Evolutionary conservation across 2,888 invertebrate species (phyloP), one percentile per base, ranked within the genome.

Genomic region (Glaucopsyche alexis): DNA sequence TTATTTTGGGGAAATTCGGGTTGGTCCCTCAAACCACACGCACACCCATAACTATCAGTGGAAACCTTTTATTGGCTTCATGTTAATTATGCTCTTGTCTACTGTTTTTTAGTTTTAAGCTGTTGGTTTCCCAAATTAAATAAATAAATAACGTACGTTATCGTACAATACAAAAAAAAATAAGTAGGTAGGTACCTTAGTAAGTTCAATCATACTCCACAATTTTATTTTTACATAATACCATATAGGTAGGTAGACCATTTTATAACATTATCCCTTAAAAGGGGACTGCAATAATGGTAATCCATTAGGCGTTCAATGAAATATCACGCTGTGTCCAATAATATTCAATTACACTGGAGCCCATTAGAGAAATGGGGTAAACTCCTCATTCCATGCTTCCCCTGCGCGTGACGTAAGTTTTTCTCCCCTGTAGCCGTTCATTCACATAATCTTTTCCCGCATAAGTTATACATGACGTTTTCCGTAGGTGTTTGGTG

Each of bases 251-350:
- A 19, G 55, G 55, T 29, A 4, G 29, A 4, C 29, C 29, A 60
- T 38, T 60, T 60, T 38, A 38, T 60, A 60, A 49, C 47, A 67
- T 16, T 19, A 14, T n/a, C 49, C 69, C 69, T 13, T 69, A 47
- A 49, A 69, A 69, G 29, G 69, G 67, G 47, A 47, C 47, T 49
- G 47, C 47, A 69, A 69, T 69, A 69, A 67, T 45, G 19, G 8
- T 69, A 47, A 49, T 47, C 69, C 69, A 69, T 69, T 69, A 69
- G 69, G 19, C 69, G 67, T 67, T 67, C 67, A 67, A 67, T 67
- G 67, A 16, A 29, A 69, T 8, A 49, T 49, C 69, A 49, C 69
- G 69, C 69, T 69, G 69, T 47, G 42, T 29, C 69, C 69, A 69
- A 69, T 69, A 67, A 16, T 45, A 69, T 69, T 49, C 69, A 69